These are phyloP conservation scores for Hyperoplus immaculatus DNA, from an alignment of 2,797 vertebrate genomes.

Conservation along the genomic window DNA sequence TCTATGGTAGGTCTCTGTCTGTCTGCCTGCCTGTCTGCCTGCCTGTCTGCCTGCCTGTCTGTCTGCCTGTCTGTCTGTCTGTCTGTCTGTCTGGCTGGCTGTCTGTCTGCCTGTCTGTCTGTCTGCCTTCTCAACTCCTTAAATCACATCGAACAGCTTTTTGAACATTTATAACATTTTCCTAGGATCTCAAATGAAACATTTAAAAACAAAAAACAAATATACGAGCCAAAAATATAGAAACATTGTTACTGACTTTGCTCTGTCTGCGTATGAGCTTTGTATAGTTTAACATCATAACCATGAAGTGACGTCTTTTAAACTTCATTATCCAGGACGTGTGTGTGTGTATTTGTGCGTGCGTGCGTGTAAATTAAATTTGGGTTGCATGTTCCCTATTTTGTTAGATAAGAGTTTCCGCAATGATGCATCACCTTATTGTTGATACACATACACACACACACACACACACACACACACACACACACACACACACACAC, in stretches of 20 bases:
- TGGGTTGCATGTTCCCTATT: slow-evolving; percentile 14
- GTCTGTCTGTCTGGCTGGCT: no score
- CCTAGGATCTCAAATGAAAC: no score
- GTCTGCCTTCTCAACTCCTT: no score
- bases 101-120: no score
- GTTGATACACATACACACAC: background rate
- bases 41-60: background rate
- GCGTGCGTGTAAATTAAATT: slow-evolving; percentile 8
- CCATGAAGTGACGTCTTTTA: background rate
- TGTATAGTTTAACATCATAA: background rate
- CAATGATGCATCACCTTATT: slow-evolving; percentile 19
- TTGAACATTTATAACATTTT: no score
- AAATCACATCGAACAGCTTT: no score
- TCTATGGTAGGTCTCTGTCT: slow-evolving; percentile 87
- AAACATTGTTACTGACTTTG: background rate
- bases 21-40: slow-evolving; percentile 4
- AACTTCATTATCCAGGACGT: slow-evolving; percentile 11
- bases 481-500: background rate
- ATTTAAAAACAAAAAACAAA: no score
- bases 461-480: background rate
- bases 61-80: background rate
- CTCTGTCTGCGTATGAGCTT: background rate
- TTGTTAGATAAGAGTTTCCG: slow-evolving; percentile 23
- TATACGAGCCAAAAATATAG: no score
- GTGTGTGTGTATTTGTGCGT: slow-evolving; percentile 3